Percentiles rank a stretch among this genome's conserved stretches.
These are phyloP conservation scores for Habrosyne pyritoides DNA, from an alignment of 2,888 invertebrate species.

Conservation along the genomic window DNA sequence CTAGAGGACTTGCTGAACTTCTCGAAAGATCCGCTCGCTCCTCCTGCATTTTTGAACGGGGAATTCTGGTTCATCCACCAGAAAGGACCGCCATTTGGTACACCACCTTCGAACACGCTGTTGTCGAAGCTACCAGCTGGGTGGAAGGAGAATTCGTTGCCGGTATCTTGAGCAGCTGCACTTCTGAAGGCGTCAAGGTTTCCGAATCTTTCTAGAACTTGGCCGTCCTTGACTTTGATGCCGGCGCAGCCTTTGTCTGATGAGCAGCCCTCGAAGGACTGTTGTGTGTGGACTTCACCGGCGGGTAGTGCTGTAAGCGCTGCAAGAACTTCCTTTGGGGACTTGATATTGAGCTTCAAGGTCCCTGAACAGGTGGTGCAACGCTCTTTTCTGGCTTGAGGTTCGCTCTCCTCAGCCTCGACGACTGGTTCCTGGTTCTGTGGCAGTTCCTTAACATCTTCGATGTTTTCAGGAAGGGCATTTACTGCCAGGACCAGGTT, in stretches of 20 bases:
- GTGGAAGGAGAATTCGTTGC: slow-evolving; percentile 69
- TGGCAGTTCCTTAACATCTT: slow-evolving; percentile 62
- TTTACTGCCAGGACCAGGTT: slow-evolving; percentile 58
- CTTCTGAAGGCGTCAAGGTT: slow-evolving; percentile 67
- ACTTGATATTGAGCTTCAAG: slow-evolving; percentile 49
- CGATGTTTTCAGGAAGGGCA: slow-evolving; percentile 65
- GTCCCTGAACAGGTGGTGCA: slow-evolving; percentile 60
- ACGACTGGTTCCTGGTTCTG: slow-evolving; percentile 55
- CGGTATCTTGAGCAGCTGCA: slow-evolving; percentile 54
- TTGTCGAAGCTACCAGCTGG: slow-evolving; percentile 55
- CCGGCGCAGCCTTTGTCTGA: slow-evolving; percentile 76
- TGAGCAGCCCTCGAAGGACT: slow-evolving; percentile 72
- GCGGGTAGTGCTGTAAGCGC: slow-evolving; percentile 59
- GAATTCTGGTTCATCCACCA: slow-evolving; percentile 86
- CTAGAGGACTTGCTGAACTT: slow-evolving; percentile 67
- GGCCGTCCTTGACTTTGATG: slow-evolving; percentile 74
- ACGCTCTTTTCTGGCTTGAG: slow-evolving; percentile 60
- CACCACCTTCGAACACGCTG: slow-evolving; percentile 55
- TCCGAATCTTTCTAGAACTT: slow-evolving; percentile 68
- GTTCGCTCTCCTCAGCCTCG: slow-evolving; percentile 61
- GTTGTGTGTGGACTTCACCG: slow-evolving; percentile 68
- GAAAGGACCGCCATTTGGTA: slow-evolving; percentile 68
- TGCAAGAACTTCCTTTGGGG: slow-evolving; percentile 57
- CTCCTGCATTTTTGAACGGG: slow-evolving; percentile 79
- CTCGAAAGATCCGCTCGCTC: slow-evolving; percentile 52